Percentiles rank a stretch among this genome's conserved stretches.
These are phyloP conservation scores for Trididemnum clinides DNA, from an alignment of 23 tunicate genomes.

Conservation along the genomic window DNA sequence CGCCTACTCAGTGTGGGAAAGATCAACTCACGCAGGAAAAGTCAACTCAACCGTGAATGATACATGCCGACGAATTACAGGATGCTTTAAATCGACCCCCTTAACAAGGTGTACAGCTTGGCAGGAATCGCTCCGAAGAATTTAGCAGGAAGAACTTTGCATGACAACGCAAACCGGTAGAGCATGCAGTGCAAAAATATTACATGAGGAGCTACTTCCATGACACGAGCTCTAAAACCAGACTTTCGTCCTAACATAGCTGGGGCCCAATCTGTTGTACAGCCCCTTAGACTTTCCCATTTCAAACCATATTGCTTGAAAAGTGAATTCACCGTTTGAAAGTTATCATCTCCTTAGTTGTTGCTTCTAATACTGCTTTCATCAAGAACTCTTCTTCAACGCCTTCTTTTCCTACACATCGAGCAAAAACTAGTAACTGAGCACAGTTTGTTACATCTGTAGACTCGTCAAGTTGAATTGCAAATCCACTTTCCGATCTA, in stretches of 20 bases:
- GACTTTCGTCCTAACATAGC: constrained; percentile 15
- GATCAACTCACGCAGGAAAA: no score
- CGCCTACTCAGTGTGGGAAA: no score
- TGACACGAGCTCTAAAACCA: constrained; percentile 22
- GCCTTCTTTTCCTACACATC: no score
- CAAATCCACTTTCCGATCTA: no score
- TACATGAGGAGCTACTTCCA: constrained; percentile 29
- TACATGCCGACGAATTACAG: no score
- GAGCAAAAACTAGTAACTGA: no score
- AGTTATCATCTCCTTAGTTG: neutral
- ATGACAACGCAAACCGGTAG: constrained; percentile 18
- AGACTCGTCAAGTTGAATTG: no score
- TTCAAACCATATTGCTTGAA: constrained; percentile 22
- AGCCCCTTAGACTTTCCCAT: constrained; percentile 23
- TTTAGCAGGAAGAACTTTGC: constrained; percentile 24
- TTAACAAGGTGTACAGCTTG: neutral
- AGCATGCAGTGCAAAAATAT: constrained; percentile 18
- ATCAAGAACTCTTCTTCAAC: no score
- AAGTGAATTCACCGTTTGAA: neutral
- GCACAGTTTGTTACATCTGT: no score
- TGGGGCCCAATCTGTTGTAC: constrained; percentile 24
- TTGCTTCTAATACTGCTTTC: neutral
- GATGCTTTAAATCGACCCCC: no score
- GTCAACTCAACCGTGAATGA: no score
- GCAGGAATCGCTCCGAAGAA: neutral